Conservation (phyloP, 2,797 vertebrate genomes). For the Peromyscus nudipes region DNA sequence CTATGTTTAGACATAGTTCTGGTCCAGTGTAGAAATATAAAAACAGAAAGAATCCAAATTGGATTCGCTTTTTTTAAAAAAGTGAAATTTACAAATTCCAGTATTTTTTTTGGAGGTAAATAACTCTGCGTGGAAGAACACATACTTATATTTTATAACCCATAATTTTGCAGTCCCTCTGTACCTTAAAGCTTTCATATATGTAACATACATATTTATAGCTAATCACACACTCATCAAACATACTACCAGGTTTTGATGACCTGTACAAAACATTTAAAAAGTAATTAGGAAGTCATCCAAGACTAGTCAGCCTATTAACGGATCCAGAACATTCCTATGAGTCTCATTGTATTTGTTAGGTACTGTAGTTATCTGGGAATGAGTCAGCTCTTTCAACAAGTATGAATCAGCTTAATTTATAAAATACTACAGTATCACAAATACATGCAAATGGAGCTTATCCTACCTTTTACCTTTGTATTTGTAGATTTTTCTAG, state of each 20-base stretch:
- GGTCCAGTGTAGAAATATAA: constrained; percentile 4
- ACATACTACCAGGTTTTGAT: constrained; percentile 77
- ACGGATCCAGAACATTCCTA: constrained; percentile 72
- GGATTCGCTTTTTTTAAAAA: background rate
- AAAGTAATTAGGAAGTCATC: constrained; percentile 81
- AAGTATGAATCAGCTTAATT: constrained; percentile 58
- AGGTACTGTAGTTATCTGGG: constrained; percentile 56
- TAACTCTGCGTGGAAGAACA: constrained; percentile 31
- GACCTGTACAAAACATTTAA: constrained; percentile 80
- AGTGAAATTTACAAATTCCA: constrained; percentile 2
- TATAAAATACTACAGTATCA: constrained; percentile 41
- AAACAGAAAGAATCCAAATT: constrained; percentile 35
- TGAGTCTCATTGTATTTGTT: constrained; percentile 69
- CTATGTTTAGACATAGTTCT: constrained; percentile 27
- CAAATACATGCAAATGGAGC: constrained; percentile 42
- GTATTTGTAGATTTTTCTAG: constrained; percentile 30
- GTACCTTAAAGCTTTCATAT: constrained; percentile 57
- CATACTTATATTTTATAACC: constrained; percentile 14
- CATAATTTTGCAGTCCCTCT: background rate
- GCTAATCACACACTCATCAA: constrained; percentile 29
- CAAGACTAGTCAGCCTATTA: constrained; percentile 78
- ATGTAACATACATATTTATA: background rate
- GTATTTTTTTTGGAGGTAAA: constrained; percentile 1
- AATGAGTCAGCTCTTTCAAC: constrained; percentile 64
- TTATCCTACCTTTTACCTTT: background rate